These are phyloP conservation scores for Oncorhynchus nerka DNA, from an alignment of 2,113 vertebrate genomes.

Conservation along the genomic window DNA sequence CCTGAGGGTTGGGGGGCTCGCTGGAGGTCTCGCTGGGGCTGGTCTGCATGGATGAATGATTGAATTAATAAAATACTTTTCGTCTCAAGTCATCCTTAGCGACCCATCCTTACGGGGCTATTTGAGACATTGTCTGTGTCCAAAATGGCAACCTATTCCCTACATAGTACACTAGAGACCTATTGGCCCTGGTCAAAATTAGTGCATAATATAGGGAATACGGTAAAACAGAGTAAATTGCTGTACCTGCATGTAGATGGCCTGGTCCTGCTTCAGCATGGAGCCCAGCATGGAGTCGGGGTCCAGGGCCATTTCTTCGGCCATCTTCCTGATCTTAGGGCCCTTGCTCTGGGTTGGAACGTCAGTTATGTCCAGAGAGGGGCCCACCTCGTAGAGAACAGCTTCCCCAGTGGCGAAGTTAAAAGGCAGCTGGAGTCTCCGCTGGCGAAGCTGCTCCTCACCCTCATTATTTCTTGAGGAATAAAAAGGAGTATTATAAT, in stretches of 20 bases:
- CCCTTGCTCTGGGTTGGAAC: conserved; percentile 20
- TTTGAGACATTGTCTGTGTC: too few relatives aligned
- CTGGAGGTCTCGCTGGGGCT: not conserved
- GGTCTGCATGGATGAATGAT: not conserved
- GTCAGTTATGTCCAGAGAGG: conserved; percentile 51
- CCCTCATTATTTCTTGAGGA: conserved; percentile 76
- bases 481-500: not conserved
- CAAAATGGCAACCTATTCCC: too few relatives aligned
- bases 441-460: conserved; percentile 75
- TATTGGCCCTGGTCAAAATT: too few relatives aligned
- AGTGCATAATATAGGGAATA: too few relatives aligned
- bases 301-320: conserved; percentile 18
- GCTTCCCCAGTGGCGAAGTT: conserved; percentile 76
- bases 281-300: conserved; percentile 72
- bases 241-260: conserved; percentile 30
- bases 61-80: too few relatives aligned
- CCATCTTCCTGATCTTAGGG: conserved; percentile 6
- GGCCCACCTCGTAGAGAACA: conserved; percentile 65
- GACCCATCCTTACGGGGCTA: too few relatives aligned
- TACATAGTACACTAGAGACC: too few relatives aligned
- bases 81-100: too few relatives aligned
- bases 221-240: too few relatives aligned
- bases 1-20: conserved; percentile 20
- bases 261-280: conserved; percentile 72
- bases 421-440: conserved; percentile 76